Conservation (phyloP, 2,113 vertebrate genomes). For the Athene cunicularia region DNA sequence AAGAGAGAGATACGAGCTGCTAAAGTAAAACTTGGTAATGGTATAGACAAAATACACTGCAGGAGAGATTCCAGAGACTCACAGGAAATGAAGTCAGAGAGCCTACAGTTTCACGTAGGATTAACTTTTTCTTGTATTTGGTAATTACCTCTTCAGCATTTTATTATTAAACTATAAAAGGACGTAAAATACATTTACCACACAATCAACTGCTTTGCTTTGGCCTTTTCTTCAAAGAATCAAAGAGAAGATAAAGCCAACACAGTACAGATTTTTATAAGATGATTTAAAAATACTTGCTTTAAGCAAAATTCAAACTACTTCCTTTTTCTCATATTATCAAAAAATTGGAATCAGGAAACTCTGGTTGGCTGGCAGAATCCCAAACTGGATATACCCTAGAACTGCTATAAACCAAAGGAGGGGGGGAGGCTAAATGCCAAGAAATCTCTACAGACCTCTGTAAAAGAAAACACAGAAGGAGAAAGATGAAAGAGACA, state of each 20-base stretch:
- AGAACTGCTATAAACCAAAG: background rate
- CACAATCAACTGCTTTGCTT: background rate
- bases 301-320: background rate
- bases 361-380: background rate
- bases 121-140: background rate
- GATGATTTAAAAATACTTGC: background rate
- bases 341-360: background rate
- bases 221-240: background rate
- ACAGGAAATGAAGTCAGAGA: background rate
- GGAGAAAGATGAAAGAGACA: background rate
- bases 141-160: background rate
- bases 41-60: rapidly evolving
- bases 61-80: background rate
- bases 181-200: background rate
- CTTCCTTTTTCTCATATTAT: background rate
- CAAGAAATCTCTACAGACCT: background rate
- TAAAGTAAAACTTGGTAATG: rapidly evolving
- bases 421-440: background rate
- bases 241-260: background rate
- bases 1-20: background rate
- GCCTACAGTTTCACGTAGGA: background rate
- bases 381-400: background rate
- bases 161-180: background rate
- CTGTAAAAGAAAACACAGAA: background rate
- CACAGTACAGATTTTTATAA: background rate